A percentile compares a stretch with the other conserved stretches of the same genome.
phyloP scores from a whole-genome alignment of 2,797 vertebrate genomes.

The Oryzias sinensis region DNA sequence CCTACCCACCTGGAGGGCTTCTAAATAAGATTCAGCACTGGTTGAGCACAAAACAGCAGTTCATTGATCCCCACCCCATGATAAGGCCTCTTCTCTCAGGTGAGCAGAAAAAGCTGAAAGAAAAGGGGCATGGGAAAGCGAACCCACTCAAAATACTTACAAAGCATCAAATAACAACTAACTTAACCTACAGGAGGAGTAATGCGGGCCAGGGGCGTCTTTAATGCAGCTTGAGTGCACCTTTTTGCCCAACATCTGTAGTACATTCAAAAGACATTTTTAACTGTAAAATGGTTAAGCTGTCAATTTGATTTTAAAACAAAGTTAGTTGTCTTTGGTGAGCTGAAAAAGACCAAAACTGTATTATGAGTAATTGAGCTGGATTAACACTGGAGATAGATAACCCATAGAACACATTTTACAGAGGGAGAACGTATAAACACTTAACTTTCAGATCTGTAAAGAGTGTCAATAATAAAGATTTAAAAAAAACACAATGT shows the following conservation, averaged over 20 bases:
- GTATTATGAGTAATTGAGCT: neutral
- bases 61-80: slow-evolving; percentile 66
- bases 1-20: slow-evolving; percentile 70
- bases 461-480: no score
- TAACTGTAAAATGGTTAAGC: slow-evolving; percentile 26
- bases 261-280: slow-evolving; percentile 31
- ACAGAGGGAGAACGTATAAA: no score
- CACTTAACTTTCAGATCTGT: no score
- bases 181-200: slow-evolving; percentile 33
- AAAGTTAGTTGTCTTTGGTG: slow-evolving; percentile 49
- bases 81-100: slow-evolving; percentile 58
- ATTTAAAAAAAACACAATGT: no score
- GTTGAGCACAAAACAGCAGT: slow-evolving; percentile 64
- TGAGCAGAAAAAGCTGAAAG: slow-evolving; percentile 59
- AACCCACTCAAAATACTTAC: slow-evolving; percentile 20
- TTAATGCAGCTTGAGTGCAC: slow-evolving; percentile 26
- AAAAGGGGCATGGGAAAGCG: slow-evolving; percentile 36
- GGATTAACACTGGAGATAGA: slow-evolving; percentile 27
- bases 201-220: slow-evolving; percentile 37
- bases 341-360: slow-evolving; percentile 42
- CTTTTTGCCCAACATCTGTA: neutral
- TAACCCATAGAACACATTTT: slow-evolving; percentile 31
- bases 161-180: slow-evolving; percentile 36
- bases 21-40: slow-evolving; percentile 68
- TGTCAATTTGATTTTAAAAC: slow-evolving; percentile 30